Evolutionary conservation across 1,140 invertebrate genomes (phyloP).

Genomic region (Papilio xuthus): DNA sequence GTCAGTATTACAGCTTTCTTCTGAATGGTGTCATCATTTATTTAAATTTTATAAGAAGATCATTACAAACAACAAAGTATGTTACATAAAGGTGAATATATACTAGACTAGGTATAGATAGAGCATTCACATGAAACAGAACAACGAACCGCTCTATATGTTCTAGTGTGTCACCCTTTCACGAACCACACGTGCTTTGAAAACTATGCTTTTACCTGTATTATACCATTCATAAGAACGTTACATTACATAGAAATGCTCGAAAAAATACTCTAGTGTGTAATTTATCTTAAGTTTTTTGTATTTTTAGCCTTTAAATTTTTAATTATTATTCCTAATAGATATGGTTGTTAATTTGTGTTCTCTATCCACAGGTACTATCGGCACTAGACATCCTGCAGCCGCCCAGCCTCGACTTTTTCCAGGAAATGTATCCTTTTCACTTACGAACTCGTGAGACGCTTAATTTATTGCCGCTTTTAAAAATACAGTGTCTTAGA

Average conservation of each 20-base stretch:
- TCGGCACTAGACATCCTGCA: constrained; percentile 98
- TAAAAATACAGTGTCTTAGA: constrained; percentile 35
- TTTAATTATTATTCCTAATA: not conserved
- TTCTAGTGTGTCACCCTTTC: too few relatives aligned
- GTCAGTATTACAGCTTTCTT: not conserved
- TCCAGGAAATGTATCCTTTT: constrained; percentile 99
- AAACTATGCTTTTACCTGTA: too few relatives aligned
- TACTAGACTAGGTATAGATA: too few relatives aligned
- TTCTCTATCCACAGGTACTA: constrained; percentile 87
- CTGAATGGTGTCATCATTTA: not conserved
- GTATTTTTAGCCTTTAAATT: not conserved
- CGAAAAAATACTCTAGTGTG: too few relatives aligned
- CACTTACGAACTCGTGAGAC: constrained; percentile 1
- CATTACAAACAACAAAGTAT: not conserved
- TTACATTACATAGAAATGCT: too few relatives aligned
- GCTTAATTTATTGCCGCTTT: constrained; percentile 11
- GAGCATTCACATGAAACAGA: too few relatives aligned
- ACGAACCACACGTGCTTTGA: too few relatives aligned
- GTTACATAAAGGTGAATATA: too few relatives aligned
- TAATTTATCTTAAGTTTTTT: too few relatives aligned
- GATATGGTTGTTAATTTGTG: constrained; percentile 33
- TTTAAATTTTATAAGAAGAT: not conserved
- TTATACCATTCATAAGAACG: too few relatives aligned
- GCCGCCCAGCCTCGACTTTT: constrained; percentile 98
- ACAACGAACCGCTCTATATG: too few relatives aligned